A percentile compares a stretch with the other conserved stretches of the same genome.
These are phyloP conservation scores for Taurulus bubalis DNA, from an alignment of 2,113 vertebrate species.

Conservation along the genomic window DNA sequence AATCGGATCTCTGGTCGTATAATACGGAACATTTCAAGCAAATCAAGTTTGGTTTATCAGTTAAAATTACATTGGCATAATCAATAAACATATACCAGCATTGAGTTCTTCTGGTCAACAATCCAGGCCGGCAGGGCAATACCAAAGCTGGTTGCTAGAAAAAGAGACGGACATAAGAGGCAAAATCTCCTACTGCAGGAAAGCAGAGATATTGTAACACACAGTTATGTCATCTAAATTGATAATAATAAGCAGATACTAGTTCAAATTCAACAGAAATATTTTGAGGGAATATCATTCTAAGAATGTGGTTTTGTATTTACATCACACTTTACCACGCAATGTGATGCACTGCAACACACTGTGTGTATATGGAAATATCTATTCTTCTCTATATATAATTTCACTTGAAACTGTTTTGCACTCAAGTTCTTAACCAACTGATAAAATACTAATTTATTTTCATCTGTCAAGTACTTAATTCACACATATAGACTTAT, in stretches of 20 bases:
- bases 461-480: too few relatives aligned
- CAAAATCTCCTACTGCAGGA: background rate
- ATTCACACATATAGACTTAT: background rate
- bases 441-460: background rate
- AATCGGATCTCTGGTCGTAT: background rate
- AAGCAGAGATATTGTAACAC: background rate
- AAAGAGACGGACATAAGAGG: background rate
- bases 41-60: background rate
- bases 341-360: background rate
- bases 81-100: slow-evolving; percentile 87
- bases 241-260: background rate
- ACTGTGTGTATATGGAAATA: background rate
- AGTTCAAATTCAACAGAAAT: background rate
- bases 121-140: slow-evolving; percentile 99
- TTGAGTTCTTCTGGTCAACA: slow-evolving; percentile 99
- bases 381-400: background rate
- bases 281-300: background rate
- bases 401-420: background rate
- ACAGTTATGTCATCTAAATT: background rate
- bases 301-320: background rate
- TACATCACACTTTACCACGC: background rate
- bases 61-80: background rate
- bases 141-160: slow-evolving; percentile 93
- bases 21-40: background rate
- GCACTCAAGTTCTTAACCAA: background rate